These are phyloP conservation scores for Leptura quadrifasciata DNA, from an alignment of 2,888 invertebrate genomes.

Conservation along the genomic window DNA sequence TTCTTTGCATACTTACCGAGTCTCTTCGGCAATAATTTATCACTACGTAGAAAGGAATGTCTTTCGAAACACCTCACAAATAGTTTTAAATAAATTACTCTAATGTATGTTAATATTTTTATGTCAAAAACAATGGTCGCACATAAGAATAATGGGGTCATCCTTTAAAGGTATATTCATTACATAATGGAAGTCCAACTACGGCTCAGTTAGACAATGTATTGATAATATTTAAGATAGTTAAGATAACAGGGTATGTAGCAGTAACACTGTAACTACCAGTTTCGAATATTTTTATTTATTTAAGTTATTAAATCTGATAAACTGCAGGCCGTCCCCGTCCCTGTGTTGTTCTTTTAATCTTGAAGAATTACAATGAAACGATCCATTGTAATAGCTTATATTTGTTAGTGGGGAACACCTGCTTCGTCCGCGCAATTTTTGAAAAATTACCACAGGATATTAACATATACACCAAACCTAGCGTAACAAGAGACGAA, in stretches of 20 bases:
- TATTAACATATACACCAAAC: conserved; percentile 26
- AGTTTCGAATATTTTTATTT: not conserved
- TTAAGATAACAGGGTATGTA: not conserved
- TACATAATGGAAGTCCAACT: not conserved
- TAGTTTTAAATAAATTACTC: no score
- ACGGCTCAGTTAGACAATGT: not conserved
- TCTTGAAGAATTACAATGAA: conserved; percentile 24
- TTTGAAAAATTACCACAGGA: conserved; percentile 13
- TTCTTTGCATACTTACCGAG: no score
- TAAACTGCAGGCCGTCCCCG: not conserved
- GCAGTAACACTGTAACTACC: not conserved
- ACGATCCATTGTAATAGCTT: conserved; percentile 30
- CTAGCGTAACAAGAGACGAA: not conserved
- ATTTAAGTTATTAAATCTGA: conserved; percentile 6
- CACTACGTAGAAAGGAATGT: not conserved
- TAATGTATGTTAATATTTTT: not conserved
- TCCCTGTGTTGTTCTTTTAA: not conserved
- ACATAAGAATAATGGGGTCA: not conserved
- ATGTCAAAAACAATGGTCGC: not conserved
- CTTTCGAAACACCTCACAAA: no score
- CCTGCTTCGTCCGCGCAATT: conserved; percentile 19
- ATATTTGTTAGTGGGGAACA: conserved; percentile 29
- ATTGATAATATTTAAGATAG: not conserved
- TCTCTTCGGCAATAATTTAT: not conserved
- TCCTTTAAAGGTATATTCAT: not conserved